A percentile compares a stretch with the other conserved stretches of the same genome.
Conservation (phyloP, 2,888 invertebrate genomes). For the Proisotoma minuta region DNA sequence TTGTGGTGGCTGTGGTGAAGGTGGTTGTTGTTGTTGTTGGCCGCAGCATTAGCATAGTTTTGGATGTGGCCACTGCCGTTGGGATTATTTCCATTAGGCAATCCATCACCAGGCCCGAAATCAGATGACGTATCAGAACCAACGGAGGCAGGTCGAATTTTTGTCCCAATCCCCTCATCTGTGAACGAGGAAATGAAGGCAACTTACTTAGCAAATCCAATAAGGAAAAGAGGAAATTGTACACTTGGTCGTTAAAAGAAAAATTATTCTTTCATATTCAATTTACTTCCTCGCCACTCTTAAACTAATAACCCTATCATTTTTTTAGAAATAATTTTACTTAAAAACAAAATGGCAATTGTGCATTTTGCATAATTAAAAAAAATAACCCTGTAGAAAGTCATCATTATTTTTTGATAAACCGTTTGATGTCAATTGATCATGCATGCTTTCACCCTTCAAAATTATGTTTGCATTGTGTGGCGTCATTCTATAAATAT, state of each 20-base stretch:
- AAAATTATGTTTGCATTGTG: too few species aligned
- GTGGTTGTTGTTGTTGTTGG: background rate
- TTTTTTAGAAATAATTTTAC: too few species aligned
- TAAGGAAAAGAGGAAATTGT: conserved; percentile 15
- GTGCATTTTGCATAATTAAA: too few species aligned
- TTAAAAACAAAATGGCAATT: too few species aligned
- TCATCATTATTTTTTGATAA: too few species aligned
- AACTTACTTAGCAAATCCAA: conserved; percentile 17
- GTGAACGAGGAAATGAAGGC: conserved; percentile 13
- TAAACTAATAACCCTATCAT: background rate
- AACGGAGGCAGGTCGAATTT: conserved; percentile 31
- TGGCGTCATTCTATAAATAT: too few species aligned
- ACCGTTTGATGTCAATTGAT: too few species aligned
- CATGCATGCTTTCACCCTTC: too few species aligned
- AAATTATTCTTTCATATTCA: conserved; percentile 10
- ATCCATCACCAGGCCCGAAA: conserved; percentile 43
- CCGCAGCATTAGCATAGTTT: background rate
- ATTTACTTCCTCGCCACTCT: conserved; percentile 3
- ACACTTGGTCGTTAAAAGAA: conserved; percentile 5
- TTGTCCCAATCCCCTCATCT: conserved; percentile 38
- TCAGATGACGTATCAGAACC: conserved; percentile 47
- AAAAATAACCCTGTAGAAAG: too few species aligned
- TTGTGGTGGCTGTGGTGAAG: background rate
- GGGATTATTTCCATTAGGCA: conserved; percentile 33
- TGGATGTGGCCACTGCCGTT: conserved; percentile 6